A percentile compares a stretch with the other conserved stretches of the same genome.
phyloP scores from a whole-genome alignment of 2,888 invertebrate species.

The Baccha elongata region DNA sequence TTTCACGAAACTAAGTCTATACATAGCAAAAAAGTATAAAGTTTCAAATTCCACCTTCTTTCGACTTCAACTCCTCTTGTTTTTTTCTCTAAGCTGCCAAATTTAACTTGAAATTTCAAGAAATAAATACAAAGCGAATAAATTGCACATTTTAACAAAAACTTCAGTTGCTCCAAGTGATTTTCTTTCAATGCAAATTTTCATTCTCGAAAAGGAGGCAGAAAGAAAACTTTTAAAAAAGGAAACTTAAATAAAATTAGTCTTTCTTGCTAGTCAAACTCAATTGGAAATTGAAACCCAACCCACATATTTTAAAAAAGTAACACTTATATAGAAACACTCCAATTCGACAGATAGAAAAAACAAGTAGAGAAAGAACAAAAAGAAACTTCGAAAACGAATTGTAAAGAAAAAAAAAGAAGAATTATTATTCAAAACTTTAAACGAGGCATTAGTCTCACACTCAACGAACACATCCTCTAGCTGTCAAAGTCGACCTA shows the following conservation, averaged over 20 bases:
- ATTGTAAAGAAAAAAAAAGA: slow-evolving; percentile 21
- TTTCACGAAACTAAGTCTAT: no score
- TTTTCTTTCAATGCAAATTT: slow-evolving; percentile 17
- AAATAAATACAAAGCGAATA: neutral
- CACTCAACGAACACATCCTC: slow-evolving; percentile 54
- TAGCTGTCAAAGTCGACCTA: slow-evolving; percentile 49
- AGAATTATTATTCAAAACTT: slow-evolving; percentile 73
- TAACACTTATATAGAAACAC: slow-evolving; percentile 30
- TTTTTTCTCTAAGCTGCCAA: neutral
- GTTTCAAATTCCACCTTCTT: neutral
- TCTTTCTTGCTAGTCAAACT: slow-evolving; percentile 25
- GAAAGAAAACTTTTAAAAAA: slow-evolving; percentile 27
- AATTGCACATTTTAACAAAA: slow-evolving; percentile 13
- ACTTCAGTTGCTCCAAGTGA: slow-evolving; percentile 4
- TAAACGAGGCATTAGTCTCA: slow-evolving; percentile 59
- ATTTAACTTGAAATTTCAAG: neutral
- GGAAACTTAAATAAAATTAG: slow-evolving; percentile 53
- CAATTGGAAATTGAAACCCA: slow-evolving; percentile 67
- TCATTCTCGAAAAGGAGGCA: slow-evolving; percentile 19
- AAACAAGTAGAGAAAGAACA: slow-evolving; percentile 1
- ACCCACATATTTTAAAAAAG: slow-evolving; percentile 38
- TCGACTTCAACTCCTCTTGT: neutral
- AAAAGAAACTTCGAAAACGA: neutral
- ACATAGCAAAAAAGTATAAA: no score
- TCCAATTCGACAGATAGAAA: slow-evolving; percentile 28